Percentiles rank a stretch among this genome's conserved stretches.
Conservation (phyloP, 2,797 vertebrate species). For the Cossypha heuglini region DNA sequence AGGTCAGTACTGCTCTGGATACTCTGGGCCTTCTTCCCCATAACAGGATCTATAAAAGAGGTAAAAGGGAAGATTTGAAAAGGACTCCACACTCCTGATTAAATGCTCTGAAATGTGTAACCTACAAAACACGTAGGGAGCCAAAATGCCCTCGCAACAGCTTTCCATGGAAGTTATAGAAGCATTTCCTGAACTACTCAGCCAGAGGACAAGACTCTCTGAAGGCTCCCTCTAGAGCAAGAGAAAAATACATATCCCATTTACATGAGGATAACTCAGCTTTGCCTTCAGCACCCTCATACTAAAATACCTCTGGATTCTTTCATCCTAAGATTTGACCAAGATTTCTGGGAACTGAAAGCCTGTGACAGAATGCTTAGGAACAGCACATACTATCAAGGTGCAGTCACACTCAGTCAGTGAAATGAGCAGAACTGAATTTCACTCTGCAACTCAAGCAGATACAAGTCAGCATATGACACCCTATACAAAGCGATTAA, state of each 20-base stretch:
- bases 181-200: background rate
- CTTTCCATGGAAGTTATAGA: background rate
- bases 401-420: background rate
- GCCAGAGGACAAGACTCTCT: background rate
- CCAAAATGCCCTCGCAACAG: background rate
- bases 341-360: background rate
- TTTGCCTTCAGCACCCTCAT: background rate
- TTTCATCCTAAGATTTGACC: background rate
- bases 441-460: background rate
- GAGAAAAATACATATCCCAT: background rate
- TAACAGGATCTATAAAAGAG: background rate
- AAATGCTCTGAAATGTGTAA: background rate
- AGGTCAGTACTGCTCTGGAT: background rate
- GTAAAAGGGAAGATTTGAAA: background rate
- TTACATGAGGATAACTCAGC: background rate
- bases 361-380: background rate
- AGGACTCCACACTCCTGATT: background rate
- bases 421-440: background rate
- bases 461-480: background rate
- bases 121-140: accelerated
- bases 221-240: background rate
- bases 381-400: background rate
- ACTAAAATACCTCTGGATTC: background rate
- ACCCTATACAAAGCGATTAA: background rate
- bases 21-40: background rate